Evolutionary conservation across 2,888 invertebrate species (phyloP), one percentile per base, ranked within the genome.

Genomic region (Zeuzera pyrina): DNA sequence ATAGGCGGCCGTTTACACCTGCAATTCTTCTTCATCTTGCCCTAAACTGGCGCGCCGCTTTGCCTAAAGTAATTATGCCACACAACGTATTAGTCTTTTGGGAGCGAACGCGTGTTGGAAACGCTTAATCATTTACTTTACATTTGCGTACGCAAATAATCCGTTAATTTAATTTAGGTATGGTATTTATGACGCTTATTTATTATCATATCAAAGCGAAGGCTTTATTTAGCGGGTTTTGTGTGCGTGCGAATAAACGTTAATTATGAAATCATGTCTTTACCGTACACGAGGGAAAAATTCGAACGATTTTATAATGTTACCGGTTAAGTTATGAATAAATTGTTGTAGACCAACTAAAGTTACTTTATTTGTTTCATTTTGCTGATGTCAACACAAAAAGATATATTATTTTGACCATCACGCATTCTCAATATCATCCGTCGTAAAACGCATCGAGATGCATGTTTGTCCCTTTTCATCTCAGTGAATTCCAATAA

Each of bases 1-100:
- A 72, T 74, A 69, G 70, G 57, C 64, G 69, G 59, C 69, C 67
- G 67, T 78, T 77, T 76, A 77, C 77, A 77, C 78, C 77, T 79
- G 76, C 70, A 71, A 78, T 78, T 78, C 77, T 77, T 78, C 79
- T 81, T 76, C 76, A 73, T 79, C 78, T 77, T 73, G 60, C 71
- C 69, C 70, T 73, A 71, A 79, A 73, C 70, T 62, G 77, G 70
- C 67, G 61, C 65, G 47, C 67, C 70, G 63, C 57, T 79, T 76
- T 73, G 66, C 71, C 70, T 72, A 71, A 78, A 74, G 70, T 76
- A 79, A 81, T 81, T 79, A 81, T 72, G 66, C 69, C 65, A 70
- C 65, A 73, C 73, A 77, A 77, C 69, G 66, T 73, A 78, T 79
- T 79, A 78, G 77, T 76, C 78, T 77, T 78, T 74, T 70, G 78